Base-by-base conservation (phyloP, 1,140 invertebrate species). In the Oedothorax gibbosus region DNA sequence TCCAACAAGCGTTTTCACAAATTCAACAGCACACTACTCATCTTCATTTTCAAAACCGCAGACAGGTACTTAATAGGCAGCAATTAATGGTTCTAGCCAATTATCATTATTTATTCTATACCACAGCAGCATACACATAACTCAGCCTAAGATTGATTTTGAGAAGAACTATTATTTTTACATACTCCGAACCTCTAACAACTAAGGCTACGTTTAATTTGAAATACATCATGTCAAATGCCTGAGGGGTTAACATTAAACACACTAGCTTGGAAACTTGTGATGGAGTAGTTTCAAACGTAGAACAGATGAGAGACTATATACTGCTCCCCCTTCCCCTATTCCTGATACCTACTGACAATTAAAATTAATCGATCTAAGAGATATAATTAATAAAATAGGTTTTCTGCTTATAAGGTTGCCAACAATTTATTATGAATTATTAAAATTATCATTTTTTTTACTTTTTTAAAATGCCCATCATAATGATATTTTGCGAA, bases 321-420 rank as follows among this genome's bases (percentile, higher is more conserved):
- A 18, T 35, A 18, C 18, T 66, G 20, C 53, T 50, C 49, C 49
- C 49, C 49, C 11, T 71, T 71, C 50, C 21, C 54, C 50, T 35
- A 56, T 60, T 60, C 49, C 72, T 9, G 6, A 18, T 62, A 62
- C 60, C 72, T 60, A n/a, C 53, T 53, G 72, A 56, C 53, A 75
- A 57, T 75, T 75, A 57, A 60, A 75, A 75, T 75, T 75, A 75
- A 75, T 75, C 72, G 72, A 21, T 15, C 18, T 21, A 57, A 60
- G 56, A 51, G 21, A 60, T 75, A 56, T 75, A 75, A 75, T 75
- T 75, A 75, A 75, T 75, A 53, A 75, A 20, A 35, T 21, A n/a
- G 20, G 49, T 56, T 75, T 75, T 49, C 18, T 18, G 54, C 18
- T 12, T 35, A 35, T 35, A 35, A 35, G 35, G 35, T 5, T 35